Evolutionary conservation across 2,113 vertebrate species (phyloP).

Genomic region (Neolamprologus variostigma): DNA sequence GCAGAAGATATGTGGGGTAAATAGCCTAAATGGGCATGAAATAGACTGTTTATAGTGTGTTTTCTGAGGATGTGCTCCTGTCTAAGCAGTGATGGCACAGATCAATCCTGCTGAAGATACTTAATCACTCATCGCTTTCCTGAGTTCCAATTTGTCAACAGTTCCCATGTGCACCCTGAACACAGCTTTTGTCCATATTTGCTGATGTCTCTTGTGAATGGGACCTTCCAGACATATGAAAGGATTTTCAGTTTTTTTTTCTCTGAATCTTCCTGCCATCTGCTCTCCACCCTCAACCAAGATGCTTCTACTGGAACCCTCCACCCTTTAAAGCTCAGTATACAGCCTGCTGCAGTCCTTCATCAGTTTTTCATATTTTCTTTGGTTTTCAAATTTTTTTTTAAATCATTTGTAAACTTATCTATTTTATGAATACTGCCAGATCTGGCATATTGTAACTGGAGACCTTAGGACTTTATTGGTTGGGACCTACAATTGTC

Average conservation of each 20-base stretch:
- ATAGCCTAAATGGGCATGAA: not conserved
- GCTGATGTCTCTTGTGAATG: constrained; percentile 21
- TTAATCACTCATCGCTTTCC: not conserved
- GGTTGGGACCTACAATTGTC: not conserved
- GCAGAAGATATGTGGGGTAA: not conserved
- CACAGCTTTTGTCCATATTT: constrained; percentile 36
- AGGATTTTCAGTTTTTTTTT: constrained; percentile 5
- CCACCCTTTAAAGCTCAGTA: not conserved
- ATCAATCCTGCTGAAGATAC: not conserved
- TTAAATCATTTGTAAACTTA: not conserved
- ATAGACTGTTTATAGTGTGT: not conserved
- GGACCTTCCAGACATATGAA: constrained; percentile 29
- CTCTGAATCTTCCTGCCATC: constrained; percentile 40
- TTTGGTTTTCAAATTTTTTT: not conserved
- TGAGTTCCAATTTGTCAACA: constrained; percentile 26
- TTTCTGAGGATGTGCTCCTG: not conserved
- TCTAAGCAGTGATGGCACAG: not conserved
- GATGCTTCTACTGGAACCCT: constrained; percentile 18
- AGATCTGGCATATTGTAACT: not conserved
- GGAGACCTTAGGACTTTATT: not conserved
- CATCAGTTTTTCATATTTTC: not conserved
- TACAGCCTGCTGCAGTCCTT: not conserved
- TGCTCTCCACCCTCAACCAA: constrained; percentile 25
- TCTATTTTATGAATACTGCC: not conserved
- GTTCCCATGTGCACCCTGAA: constrained; percentile 4